These are phyloP conservation scores for Quadroppia sp. DNA, from an alignment of 2,888 invertebrate species.

Conservation along the genomic window DNA sequence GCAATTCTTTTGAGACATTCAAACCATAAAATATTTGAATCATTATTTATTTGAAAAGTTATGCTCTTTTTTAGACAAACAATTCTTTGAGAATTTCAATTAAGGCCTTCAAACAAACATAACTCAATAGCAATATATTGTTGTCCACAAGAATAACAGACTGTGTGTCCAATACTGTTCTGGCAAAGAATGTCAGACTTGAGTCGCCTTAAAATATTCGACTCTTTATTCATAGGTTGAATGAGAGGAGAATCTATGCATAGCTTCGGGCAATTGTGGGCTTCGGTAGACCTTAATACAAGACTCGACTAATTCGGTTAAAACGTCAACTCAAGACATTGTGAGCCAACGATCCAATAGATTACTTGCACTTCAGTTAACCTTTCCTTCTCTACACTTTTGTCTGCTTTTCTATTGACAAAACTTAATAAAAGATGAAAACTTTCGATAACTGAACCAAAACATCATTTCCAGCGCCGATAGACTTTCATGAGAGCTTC, in stretches of 20 bases:
- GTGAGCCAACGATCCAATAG: background rate
- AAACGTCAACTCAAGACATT: conserved; percentile 14
- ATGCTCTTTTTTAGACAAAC: background rate
- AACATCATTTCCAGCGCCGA: too few relatives aligned
- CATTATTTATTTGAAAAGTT: conserved; percentile 22
- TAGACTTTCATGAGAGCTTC: background rate
- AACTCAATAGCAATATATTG: conserved; percentile 22
- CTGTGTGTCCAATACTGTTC: background rate
- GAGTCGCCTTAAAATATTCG: conserved; percentile 14
- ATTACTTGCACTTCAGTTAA: conserved; percentile 1
- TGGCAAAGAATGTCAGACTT: conserved; percentile 6
- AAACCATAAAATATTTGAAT: background rate
- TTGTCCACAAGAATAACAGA: background rate
- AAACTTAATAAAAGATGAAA: background rate
- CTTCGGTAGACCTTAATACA: background rate
- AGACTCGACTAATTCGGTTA: conserved; percentile 6
- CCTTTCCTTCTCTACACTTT: background rate
- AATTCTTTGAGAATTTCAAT: background rate
- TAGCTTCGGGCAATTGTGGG: background rate
- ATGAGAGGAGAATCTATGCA: background rate
- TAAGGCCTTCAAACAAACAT: background rate
- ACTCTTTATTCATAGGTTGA: background rate
- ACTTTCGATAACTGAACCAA: too few relatives aligned
- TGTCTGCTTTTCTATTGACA: background rate
- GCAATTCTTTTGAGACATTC: background rate